Conservation (phyloP, 2,888 invertebrate species). For the Molorchus minor region DNA sequence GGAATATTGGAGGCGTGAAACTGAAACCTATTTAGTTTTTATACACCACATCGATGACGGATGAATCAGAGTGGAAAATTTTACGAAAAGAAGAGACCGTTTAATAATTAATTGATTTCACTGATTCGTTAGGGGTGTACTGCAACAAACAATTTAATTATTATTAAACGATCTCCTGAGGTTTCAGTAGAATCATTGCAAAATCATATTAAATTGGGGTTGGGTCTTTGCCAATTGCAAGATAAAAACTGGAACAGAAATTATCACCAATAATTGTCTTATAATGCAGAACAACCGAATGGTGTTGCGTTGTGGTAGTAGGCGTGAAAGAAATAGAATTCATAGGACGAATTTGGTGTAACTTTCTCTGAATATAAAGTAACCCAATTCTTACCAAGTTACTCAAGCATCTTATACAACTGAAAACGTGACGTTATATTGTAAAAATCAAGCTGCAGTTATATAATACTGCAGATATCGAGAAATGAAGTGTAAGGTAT, state of each 20-base stretch:
- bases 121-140: not conserved
- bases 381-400: constrained; percentile 50
- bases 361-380: constrained; percentile 52
- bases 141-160: not conserved
- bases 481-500: no score
- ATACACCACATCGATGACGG: no score
- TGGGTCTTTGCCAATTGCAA: not conserved
- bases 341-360: constrained; percentile 50
- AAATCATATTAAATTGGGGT: constrained; percentile 1
- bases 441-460: constrained; percentile 14
- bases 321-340: constrained; percentile 41
- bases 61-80: not conserved
- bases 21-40: no score
- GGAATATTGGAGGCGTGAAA: no score
- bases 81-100: not conserved
- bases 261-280: constrained; percentile 9
- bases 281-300: constrained; percentile 4
- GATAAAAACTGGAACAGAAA: not conserved
- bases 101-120: not conserved
- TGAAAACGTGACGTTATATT: constrained; percentile 36
- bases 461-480: constrained; percentile 7
- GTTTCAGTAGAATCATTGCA: not conserved
- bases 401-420: constrained; percentile 43
- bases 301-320: constrained; percentile 30
- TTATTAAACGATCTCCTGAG: no score